Conservation (phyloP, 2,888 invertebrate genomes). For the Apodemia duryi region DNA sequence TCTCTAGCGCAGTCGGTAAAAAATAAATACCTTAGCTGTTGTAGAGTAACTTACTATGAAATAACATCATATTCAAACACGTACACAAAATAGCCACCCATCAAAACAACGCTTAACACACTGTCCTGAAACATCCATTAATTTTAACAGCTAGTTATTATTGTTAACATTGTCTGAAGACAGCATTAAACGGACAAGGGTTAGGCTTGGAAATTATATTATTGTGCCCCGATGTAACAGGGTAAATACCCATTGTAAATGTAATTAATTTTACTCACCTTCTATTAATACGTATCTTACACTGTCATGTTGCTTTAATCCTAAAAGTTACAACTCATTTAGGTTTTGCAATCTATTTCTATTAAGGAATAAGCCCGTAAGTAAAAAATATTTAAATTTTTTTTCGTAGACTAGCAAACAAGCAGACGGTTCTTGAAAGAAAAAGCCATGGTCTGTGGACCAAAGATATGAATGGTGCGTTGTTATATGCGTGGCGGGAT, state of each 20-base stretch:
- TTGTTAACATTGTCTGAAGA: conserved; percentile 26
- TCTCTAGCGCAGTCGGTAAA: too few species aligned
- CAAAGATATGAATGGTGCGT: too few species aligned
- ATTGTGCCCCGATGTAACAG: conserved; percentile 22
- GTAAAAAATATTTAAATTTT: too few species aligned
- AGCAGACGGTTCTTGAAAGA: too few species aligned
- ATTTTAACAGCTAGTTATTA: conserved; percentile 28
- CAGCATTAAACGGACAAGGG: conserved; percentile 26
- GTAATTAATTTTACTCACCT: neutral
- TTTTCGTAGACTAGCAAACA: too few species aligned
- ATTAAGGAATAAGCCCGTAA: too few species aligned
- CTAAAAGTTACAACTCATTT: neutral
- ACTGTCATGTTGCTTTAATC: neutral
- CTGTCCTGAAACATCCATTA: conserved; percentile 25
- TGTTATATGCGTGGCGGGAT: too few species aligned
- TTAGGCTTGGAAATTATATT: conserved; percentile 23
- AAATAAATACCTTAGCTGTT: neutral
- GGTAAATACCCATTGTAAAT: conserved; percentile 6
- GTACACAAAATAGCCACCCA: conserved; percentile 1
- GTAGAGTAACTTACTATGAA: neutral
- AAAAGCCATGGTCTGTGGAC: too few species aligned
- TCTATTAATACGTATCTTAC: neutral
- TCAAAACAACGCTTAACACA: conserved; percentile 22
- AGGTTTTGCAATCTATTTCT: neutral
- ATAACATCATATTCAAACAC: neutral